Evolutionary conservation across 2,113 vertebrate genomes (phyloP), one percentile per base, ranked within the genome.

Genomic region (Aix galericulata): DNA sequence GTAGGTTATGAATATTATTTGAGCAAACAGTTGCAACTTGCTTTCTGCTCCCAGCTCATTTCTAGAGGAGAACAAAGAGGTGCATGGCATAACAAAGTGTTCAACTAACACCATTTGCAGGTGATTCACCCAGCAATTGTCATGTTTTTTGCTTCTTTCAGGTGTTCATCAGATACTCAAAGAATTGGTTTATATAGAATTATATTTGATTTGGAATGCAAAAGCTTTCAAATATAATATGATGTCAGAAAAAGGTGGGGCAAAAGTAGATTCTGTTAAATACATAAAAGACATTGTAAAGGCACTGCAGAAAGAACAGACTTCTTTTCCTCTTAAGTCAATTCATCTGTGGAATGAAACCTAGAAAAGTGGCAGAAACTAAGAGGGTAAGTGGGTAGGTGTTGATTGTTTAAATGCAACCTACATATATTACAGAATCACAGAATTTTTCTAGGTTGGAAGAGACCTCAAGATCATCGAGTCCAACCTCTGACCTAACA

Each of bases 1-100:
- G 11, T 48, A 91, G 87, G 68, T 18, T 79, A 69, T 59, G 58
- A 80, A 44, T 88, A 82, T 92, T 95, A 95, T 95, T 95, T 95
- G 38, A 84, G 12, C 58, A 91, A 96, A 92, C 5, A 78, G 13
- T 20, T 82, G 34, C 36, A 86, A 31, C 69, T 88, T 50, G 17
- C 21, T 92, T 23, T 78, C 29, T 40, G 5, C 18, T 84, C 23
- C 76, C 36, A 74, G 2, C 21, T n/a, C 52, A 20, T 63, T 31
- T 94, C 56, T n/a, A 52, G 13, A 68, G 31, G 27, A 67, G 23
- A 87, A 72, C 40, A 86, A 87, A 92, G 71, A 72, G 63, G 27
- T 1, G 3, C 11, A 3, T 75, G 29, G 23, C 20, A 52, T 31
- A 60, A 67, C 17, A 52, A 31, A 79, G 23, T 4, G 53, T 59